These are phyloP conservation scores for Drosophila punjabiensis DNA, from an alignment of 1,140 invertebrate species.

Conservation along the genomic window DNA sequence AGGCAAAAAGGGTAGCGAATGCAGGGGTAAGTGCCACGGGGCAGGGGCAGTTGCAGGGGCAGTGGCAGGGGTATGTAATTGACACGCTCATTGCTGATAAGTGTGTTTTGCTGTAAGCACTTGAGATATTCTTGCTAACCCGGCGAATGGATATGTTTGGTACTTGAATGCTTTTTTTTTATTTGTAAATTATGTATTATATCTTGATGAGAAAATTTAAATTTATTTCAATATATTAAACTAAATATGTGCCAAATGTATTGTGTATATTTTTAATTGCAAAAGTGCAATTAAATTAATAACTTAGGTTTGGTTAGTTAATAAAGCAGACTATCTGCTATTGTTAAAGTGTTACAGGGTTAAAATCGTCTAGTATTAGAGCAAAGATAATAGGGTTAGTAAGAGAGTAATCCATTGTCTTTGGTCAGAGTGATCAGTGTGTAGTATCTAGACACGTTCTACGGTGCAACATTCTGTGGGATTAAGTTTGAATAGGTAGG, in stretches of 20 bases:
- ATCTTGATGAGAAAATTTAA: background rate
- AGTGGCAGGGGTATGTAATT: conserved; percentile 53
- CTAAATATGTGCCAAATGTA: background rate
- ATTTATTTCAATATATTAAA: background rate
- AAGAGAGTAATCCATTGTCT: no score
- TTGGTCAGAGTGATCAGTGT: background rate
- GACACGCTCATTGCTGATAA: conserved; percentile 78
- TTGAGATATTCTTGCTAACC: conserved; percentile 47
- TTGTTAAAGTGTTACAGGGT: no score
- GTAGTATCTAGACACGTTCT: no score
- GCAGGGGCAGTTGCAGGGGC: background rate
- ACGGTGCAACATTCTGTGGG: no score
- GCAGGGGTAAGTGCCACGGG: conserved; percentile 10
- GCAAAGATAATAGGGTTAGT: no score
- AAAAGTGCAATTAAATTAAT: background rate
- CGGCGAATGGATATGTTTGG: conserved; percentile 21
- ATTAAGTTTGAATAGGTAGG: no score
- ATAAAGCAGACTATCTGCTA: background rate
- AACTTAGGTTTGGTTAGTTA: background rate
- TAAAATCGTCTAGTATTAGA: no score
- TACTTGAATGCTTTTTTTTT: background rate
- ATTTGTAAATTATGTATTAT: background rate
- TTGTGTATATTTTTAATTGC: background rate
- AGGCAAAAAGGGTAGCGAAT: background rate
- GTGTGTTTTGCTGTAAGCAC: conserved; percentile 79